phyloP scores from a whole-genome alignment of 2,888 invertebrate genomes.

The Flexamia atlantica region DNA sequence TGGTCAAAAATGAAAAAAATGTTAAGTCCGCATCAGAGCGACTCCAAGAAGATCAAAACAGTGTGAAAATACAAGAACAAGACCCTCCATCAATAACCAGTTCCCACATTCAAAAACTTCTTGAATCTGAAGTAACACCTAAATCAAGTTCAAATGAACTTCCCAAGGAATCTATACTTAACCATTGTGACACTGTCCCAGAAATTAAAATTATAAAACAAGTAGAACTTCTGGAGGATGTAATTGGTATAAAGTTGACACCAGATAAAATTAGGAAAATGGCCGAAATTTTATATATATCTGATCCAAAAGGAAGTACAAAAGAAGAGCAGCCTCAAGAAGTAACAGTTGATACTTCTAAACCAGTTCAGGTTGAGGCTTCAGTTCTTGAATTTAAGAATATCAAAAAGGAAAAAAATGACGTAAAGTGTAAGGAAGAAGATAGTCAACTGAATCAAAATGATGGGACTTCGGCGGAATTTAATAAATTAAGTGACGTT shows the following conservation, averaged over 20 bases:
- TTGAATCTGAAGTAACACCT: too few species aligned
- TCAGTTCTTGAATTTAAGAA: neutral
- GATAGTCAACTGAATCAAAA: too few species aligned
- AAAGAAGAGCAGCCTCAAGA: neutral
- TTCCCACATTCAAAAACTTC: too few species aligned
- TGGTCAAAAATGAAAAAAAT: too few species aligned
- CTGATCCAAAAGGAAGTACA: neutral
- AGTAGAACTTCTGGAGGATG: conserved; percentile 22
- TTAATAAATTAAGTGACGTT: neutral
- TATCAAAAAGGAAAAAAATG: neutral
- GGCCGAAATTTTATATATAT: conserved; percentile 9
- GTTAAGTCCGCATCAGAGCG: too few species aligned
- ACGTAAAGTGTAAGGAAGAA: neutral
- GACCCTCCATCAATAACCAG: too few species aligned
- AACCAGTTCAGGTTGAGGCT: neutral
- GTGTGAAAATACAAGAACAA: too few species aligned
- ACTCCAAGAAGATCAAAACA: too few species aligned
- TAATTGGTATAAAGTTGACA: conserved; percentile 12
- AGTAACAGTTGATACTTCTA: neutral
- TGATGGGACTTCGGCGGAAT: too few species aligned
- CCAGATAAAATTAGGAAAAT: conserved; percentile 34
- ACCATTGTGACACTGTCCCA: neutral
- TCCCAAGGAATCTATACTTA: too few species aligned
- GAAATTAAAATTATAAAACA: conserved; percentile 23
- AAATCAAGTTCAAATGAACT: too few species aligned